A percentile compares a stretch with the other conserved stretches of the same genome.
These are phyloP conservation scores for Vanessa tameamea DNA, from an alignment of 1,140 invertebrate species.

Conservation along the genomic window DNA sequence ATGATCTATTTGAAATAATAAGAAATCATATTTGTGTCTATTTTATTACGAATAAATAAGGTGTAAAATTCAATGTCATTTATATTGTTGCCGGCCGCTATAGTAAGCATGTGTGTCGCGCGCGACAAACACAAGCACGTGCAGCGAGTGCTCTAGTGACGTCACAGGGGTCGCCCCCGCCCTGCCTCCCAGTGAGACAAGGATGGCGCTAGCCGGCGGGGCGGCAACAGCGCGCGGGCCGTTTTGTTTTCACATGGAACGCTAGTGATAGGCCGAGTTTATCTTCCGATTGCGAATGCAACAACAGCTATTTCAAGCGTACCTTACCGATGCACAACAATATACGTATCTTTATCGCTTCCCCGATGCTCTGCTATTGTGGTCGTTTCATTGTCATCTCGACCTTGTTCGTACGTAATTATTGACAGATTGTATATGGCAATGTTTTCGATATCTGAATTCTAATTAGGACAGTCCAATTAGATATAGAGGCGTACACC, in stretches of 20 bases:
- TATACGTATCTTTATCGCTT: conserved; percentile 48
- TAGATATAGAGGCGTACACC: conserved; percentile 1
- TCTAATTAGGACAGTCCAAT: conserved; percentile 33
- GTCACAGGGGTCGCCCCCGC: conserved; percentile 70
- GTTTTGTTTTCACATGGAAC: conserved; percentile 71
- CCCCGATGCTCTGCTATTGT: conserved; percentile 39
- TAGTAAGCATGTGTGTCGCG: conserved; percentile 70
- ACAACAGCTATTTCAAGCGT: conserved; percentile 68
- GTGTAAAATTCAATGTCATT: conserved; percentile 74
- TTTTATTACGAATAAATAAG: conserved; percentile 52
- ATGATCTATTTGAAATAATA: no score
- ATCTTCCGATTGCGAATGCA: conserved; percentile 74
- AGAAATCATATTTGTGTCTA: conserved; percentile 8
- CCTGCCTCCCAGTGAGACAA: conserved; percentile 52
- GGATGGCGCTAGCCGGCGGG: conserved; percentile 46
- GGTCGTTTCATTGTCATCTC: conserved; percentile 50
- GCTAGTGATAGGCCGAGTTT: conserved; percentile 71
- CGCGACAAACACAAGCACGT: conserved; percentile 79
- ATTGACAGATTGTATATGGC: conserved; percentile 20
- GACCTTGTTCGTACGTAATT: conserved; percentile 49
- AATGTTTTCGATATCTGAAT: conserved; percentile 31
- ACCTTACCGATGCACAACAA: conserved; percentile 49
- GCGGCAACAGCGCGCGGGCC: conserved; percentile 62
- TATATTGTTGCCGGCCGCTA: conserved; percentile 65
- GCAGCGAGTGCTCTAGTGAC: conserved; percentile 64